Conservation (phyloP, 2,797 vertebrate genomes). For the Micrastur ruficollis region DNA sequence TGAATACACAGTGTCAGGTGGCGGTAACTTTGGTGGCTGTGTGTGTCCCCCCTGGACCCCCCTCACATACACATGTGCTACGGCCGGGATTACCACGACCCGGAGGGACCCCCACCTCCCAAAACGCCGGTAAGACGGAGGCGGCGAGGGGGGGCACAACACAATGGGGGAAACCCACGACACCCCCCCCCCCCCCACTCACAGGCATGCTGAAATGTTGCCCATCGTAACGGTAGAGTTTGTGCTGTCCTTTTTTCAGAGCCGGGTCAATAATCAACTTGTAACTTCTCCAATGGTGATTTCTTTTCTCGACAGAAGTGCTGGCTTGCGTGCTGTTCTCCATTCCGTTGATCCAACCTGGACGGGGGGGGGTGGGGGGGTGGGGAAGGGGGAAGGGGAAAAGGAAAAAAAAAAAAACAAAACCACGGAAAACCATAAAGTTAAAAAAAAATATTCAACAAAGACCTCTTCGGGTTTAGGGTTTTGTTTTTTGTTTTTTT, state of each 20-base stretch:
- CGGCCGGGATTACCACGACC: not conserved
- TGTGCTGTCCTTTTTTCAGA: slow-evolving; percentile 94
- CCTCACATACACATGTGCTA: not conserved
- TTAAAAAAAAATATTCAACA: slow-evolving; percentile 36
- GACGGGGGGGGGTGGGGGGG: not conserved
- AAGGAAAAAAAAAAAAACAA: not conserved
- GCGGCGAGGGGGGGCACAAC: not conserved
- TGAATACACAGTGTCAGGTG: slow-evolving; percentile 66
- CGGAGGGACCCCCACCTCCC: not conserved
- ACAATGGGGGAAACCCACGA: not conserved
- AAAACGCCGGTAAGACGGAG: not conserved
- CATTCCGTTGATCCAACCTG: slow-evolving; percentile 98
- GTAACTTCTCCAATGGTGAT: slow-evolving; percentile 99
- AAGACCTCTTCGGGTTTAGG: not conserved
- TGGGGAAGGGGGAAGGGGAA: not conserved
- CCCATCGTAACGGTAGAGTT: slow-evolving; percentile 98
- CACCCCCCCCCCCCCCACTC: slow-evolving; percentile 65
- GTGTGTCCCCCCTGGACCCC: not conserved
- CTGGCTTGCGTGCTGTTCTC: slow-evolving; percentile 91
- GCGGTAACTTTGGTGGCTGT: slow-evolving; percentile 27
- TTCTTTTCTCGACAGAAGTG: slow-evolving; percentile 94
- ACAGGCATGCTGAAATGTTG: slow-evolving; percentile 94
- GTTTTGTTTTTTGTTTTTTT: not conserved
- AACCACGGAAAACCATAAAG: not conserved
- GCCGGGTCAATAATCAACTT: slow-evolving; percentile 99